phyloP scores from a whole-genome alignment of 2,113 vertebrate species.

The Hippocampus comes region DNA sequence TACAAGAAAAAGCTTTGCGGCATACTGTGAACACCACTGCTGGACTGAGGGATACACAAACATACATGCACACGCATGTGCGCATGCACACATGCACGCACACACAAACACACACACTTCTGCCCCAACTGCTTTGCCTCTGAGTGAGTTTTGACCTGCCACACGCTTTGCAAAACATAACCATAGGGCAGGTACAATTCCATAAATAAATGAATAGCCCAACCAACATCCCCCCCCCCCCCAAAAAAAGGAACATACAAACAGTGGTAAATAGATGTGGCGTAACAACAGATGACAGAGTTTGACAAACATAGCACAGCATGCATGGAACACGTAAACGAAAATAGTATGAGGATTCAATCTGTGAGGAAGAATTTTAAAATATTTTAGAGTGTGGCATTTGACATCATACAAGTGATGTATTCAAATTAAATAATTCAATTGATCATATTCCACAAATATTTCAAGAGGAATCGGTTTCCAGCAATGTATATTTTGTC shows the following conservation, averaged over 20 bases:
- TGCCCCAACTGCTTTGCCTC: conserved; percentile 39
- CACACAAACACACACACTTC: conserved; percentile 3
- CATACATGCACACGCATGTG: conserved; percentile 4
- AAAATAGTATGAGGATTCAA: conserved; percentile 11
- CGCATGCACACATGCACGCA: conserved; percentile 2
- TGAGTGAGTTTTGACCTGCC: conserved; percentile 42
- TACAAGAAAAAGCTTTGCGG: background rate
- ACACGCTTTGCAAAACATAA: conserved; percentile 24
- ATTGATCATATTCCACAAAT: background rate
- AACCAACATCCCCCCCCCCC: too few relatives aligned
- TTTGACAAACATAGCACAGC: background rate
- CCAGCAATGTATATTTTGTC: background rate
- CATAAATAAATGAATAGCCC: conserved; percentile 15
- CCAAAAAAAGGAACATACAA: conserved; percentile 2
- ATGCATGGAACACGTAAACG: conserved; percentile 9
- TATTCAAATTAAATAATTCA: background rate
- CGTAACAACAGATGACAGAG: background rate
- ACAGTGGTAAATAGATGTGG: conserved; percentile 8
- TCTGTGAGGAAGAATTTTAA: conserved; percentile 25
- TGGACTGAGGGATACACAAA: conserved; percentile 5
- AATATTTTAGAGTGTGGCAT: background rate
- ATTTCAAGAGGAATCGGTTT: background rate
- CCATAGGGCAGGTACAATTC: conserved; percentile 13
- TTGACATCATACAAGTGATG: background rate
- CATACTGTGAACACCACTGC: background rate